Percentiles rank a stretch among this genome's conserved stretches.
Evolutionary conservation across 2,113 vertebrate species (phyloP).

Genomic region (Lepus americanus): DNA sequence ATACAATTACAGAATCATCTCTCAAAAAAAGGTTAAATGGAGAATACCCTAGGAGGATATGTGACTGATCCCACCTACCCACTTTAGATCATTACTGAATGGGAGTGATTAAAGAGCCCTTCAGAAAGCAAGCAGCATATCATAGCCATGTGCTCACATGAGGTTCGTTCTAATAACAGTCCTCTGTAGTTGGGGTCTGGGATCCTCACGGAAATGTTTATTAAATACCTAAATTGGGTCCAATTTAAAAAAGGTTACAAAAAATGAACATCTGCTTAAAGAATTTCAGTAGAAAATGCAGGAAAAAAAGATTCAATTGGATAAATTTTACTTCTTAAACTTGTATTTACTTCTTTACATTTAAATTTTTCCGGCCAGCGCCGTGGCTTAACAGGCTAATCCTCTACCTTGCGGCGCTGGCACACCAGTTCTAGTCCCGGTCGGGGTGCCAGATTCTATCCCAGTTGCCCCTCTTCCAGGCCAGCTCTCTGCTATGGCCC

Average conservation of each 20-base stretch:
- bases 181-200: neutral
- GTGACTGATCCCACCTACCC: neutral
- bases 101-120: neutral
- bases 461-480: too few relatives aligned
- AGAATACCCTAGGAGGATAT: neutral
- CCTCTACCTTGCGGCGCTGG: too few relatives aligned
- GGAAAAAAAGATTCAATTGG: neutral
- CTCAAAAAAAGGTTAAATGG: neutral
- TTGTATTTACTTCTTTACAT: slow-evolving; percentile 37
- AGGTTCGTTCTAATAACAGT: neutral
- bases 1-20: neutral
- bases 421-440: too few relatives aligned
- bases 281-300: slow-evolving; percentile 36
- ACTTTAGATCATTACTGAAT: neutral
- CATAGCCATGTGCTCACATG: neutral
- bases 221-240: slow-evolving; percentile 32
- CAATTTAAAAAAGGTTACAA: slow-evolving; percentile 44
- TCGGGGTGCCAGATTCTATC: too few relatives aligned
- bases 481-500: too few relatives aligned
- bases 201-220: slow-evolving; percentile 21
- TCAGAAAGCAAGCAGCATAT: neutral
- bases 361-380: neutral
- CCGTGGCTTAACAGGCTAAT: too few relatives aligned
- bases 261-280: slow-evolving; percentile 4
- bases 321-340: slow-evolving; percentile 25